Evolutionary conservation across 2,113 vertebrate species (phyloP), one percentile per base, ranked within the genome.

Genomic region (Ptychochromis oligacanthus): DNA sequence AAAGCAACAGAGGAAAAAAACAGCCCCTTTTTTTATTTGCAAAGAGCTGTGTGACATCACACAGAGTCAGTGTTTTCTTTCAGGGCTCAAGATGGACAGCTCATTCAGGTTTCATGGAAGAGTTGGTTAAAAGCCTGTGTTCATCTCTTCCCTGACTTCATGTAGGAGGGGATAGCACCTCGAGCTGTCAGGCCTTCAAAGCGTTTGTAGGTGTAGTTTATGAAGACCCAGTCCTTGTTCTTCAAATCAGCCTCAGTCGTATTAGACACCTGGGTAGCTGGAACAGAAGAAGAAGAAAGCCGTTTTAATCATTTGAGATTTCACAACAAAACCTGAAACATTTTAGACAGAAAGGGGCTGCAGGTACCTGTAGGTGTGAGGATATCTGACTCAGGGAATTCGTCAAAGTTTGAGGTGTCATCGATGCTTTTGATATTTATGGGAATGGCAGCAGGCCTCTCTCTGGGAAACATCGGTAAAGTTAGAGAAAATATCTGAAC

Each of bases 341-440:
- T 58, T 40, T 13, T 5, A 0, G 5, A 13, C 2, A 11, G 17
- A 7, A 11, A 36, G 15, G 1, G 10, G 6, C 12, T 54, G 4
- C 8, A 72, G 31, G 77, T 95, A 99, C 98, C 95, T 96, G 97
- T 95, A 76, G 98, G 98, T 46, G 99, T 98, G 80, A 99, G 97
- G 88, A 99, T 99, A 89, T 99, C 98, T 1, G 98, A 99, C 31
- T 99, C 98, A 4, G 98, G 98, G 94, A 99, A 99, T 75, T 99
- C 98, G 76, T 99, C 98, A 1, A 99, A 99, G 95, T 99, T 98
- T 28, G 98, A 99, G 31, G 98, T 99, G 95, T 99, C 98, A 38
- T 99, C 98, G 34, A 99, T 99, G 95, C 98, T 99, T 95, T 98
- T 99, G 93, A 99, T 99, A 92, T 99, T 98, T 81, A 99, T 99